These are phyloP conservation scores for Oedothorax gibbosus DNA, from an alignment of 1,140 invertebrate genomes.

Conservation along the genomic window DNA sequence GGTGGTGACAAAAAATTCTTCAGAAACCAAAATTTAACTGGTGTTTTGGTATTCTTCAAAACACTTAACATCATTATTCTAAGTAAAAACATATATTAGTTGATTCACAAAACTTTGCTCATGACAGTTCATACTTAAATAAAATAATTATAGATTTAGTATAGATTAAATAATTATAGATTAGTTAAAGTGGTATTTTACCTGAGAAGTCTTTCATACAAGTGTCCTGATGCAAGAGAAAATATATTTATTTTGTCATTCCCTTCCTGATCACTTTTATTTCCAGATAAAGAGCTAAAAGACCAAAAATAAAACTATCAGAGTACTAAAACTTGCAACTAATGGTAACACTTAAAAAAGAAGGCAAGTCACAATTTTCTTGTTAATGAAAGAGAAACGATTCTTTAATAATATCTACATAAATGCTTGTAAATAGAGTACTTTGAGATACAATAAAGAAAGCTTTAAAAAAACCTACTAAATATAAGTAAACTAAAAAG, in stretches of 20 bases:
- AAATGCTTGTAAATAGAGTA: too few relatives aligned
- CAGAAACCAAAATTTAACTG: conserved; percentile 99
- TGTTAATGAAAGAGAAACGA: too few relatives aligned
- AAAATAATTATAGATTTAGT: neutral
- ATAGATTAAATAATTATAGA: neutral
- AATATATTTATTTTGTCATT: conserved; percentile 98
- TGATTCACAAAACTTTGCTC: neutral
- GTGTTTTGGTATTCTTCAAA: conserved; percentile 94
- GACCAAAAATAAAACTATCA: neutral
- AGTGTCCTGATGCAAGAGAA: conserved; percentile 97
- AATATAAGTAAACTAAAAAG: too few relatives aligned
- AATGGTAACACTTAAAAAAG: too few relatives aligned
- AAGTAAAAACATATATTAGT: conserved; percentile 23
- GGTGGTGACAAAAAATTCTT: conserved; percentile 99
- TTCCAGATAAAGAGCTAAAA: conserved; percentile 74
- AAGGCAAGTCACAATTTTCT: too few relatives aligned
- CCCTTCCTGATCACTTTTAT: conserved; percentile 74
- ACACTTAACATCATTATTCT: conserved; percentile 99
- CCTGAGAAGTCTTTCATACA: conserved; percentile 95
- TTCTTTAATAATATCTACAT: too few relatives aligned
- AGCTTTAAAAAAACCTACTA: too few relatives aligned
- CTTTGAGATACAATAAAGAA: too few relatives aligned
- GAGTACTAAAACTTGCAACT: neutral
- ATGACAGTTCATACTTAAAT: too few relatives aligned
- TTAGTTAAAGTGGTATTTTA: neutral